Evolutionary conservation across 92 coral and sea anemone genomes (phyloP), one percentile per base, ranked within the genome.

Genomic region (Actinernus sp.): DNA sequence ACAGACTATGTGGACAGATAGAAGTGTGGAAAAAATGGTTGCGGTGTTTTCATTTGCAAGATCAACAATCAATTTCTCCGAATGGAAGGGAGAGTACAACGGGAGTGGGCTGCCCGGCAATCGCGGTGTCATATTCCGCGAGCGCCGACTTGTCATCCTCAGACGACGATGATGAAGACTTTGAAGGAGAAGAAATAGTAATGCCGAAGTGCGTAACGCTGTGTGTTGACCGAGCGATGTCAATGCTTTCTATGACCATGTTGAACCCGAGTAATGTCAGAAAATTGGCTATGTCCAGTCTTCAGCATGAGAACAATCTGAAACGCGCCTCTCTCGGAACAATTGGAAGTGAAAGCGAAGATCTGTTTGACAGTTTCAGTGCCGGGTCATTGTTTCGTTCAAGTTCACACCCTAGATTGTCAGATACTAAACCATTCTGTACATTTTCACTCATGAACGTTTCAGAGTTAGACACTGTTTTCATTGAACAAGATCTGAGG

Each of bases 251-350:
- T 2, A 92, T 94, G 97, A 86, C 93, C 3, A 87, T 92, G 86
- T 52, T 94, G 14, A 91, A 94, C 43, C 98, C 98, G 11, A 86
- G 98, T 62, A 92, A 68, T 72, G 98, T 94, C 26, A 67, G 97
- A 6, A 75, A 83, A 58, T 72, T 91, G 1, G 85, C 90, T 3
- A 75, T 64, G 16, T 49, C 62, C 24, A 70, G 64, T 58, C 59
- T 79, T 3, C 80, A 70, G n/a, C 68, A 67, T 25, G 69, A 74
- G 31, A 41, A 19, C 11, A 39, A 54, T 9, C 6, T 45, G 21
- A 55, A 52, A 21, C 41, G 69, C 18, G 61, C 82, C 2, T 68
- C 73, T 19, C 39, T 81, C 4, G 83, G 95, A 18, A 53, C 79
- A 22, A 75, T 61, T 22, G 69, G 61, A 10, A 86, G 85, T 70